Evolutionary conservation across 30 jellyfish, hydroid and myxozoan genomes (phyloP), one percentile per base, ranked within the genome.

Genomic region (Clytia hemisphaerica): DNA sequence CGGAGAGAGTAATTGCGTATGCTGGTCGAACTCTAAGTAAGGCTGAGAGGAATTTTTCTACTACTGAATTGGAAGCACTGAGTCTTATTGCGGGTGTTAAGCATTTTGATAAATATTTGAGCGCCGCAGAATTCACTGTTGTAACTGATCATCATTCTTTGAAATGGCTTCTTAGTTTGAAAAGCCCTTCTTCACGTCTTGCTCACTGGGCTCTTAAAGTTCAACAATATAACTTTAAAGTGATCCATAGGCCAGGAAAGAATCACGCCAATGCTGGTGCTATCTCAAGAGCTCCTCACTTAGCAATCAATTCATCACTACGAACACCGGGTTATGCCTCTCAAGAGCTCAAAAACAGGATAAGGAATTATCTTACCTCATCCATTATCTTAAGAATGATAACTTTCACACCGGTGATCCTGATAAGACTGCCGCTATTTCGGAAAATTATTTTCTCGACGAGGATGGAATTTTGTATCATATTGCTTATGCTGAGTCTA

Each of bases 201-300:
- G 88, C 80, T 4, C 80, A 73, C 4, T 75, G 88, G 88, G 73
- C 88, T 2, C 26, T 75, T 37, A 61, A 25, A 24, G 19, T 75
- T 34, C 72, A 64, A 33, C 81, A 75, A 38, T 62, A 63, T 10
- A 7, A 9, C 19, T 33, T 4, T 63, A 35, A 14, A 34, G 37
- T 37, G 18, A 63, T 5, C 21, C 69, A 38, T 30, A 30, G 70
- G 10, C 29, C 70, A 9, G 30, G 24, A 4, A 33, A 63, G n/a
- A 5, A 9, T 31, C 71, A 33, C 10, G 71, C 45, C 26, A 63
- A 63, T 37, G 72, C 21, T 4, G 19, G 31, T 58, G 6, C 72
- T 6, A 7, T 58, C 10, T 58, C 72, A 12, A 58, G 72, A 25
- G 50, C n/a, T n/a, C n/a, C n/a, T n/a, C n/a, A n/a, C 53, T 40